Conservation (phyloP, 2,797 vertebrate genomes). For the Onychomys torridus region DNA sequence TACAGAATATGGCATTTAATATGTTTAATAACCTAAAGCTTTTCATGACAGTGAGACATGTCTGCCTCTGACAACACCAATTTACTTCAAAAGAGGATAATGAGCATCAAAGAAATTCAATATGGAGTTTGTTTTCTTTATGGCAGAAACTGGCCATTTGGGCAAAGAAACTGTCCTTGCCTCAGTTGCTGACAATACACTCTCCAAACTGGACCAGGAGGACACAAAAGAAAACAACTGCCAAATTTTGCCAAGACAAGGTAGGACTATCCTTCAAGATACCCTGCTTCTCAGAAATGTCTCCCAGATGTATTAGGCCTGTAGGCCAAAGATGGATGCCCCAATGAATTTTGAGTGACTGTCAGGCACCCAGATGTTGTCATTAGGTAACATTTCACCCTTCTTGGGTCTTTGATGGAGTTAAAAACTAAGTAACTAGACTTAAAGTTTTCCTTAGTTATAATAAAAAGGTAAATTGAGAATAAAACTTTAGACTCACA, state of each 20-base stretch:
- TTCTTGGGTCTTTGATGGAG: background rate
- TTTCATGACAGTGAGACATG: background rate
- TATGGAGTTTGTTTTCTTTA: background rate
- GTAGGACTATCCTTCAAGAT: background rate
- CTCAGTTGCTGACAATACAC: background rate
- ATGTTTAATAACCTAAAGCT: background rate
- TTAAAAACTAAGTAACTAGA: background rate
- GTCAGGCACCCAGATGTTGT: background rate
- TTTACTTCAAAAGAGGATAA: background rate
- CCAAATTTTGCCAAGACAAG: background rate
- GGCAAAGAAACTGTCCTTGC: background rate
- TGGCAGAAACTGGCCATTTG: background rate
- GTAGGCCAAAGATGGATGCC: background rate
- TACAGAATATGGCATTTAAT: background rate
- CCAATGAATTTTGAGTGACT: background rate
- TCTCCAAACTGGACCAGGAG: background rate
- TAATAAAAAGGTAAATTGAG: background rate
- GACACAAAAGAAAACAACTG: background rate
- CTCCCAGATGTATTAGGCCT: background rate
- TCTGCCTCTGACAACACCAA: background rate
- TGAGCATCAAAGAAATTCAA: background rate
- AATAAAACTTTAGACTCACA: background rate
- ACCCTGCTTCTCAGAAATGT: background rate
- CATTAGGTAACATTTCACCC: background rate
- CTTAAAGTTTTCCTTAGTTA: background rate